Conservation (phyloP, 2,113 vertebrate species). For the Hyla sarda region DNA sequence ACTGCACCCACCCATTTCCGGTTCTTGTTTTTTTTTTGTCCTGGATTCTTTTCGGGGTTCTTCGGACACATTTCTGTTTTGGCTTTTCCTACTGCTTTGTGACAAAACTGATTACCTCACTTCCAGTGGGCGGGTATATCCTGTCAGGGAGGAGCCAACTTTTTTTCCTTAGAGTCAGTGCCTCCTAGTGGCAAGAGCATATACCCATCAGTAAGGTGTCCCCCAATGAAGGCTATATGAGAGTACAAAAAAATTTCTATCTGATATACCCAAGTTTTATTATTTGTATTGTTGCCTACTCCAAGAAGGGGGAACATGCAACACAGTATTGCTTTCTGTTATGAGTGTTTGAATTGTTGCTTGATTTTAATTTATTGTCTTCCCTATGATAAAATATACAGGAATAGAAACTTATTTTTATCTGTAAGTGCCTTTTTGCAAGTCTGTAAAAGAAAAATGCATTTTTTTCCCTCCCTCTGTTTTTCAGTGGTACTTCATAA, state of each 20-base stretch:
- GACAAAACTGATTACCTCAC: too few species aligned
- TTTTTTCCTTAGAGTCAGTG: too few species aligned
- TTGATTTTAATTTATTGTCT: conserved; percentile 15
- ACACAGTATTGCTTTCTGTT: not conserved
- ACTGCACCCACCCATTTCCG: too few species aligned
- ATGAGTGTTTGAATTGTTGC: not conserved
- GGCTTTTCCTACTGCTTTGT: too few species aligned
- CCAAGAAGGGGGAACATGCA: not conserved
- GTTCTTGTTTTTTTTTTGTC: too few species aligned
- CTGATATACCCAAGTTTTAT: not conserved
- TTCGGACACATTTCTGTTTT: too few species aligned
- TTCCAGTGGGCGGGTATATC: too few species aligned
- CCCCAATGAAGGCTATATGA: too few species aligned
- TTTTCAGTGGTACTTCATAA: not conserved
- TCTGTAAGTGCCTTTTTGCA: conserved; percentile 43
- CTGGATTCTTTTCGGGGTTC: too few species aligned
- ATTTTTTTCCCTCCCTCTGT: not conserved
- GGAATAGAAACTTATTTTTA: not conserved
- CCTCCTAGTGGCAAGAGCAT: too few species aligned
- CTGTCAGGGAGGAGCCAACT: too few species aligned
- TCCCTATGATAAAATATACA: not conserved
- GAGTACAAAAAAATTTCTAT: not conserved
- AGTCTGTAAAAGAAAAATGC: conserved; percentile 17
- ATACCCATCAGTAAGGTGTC: too few species aligned
- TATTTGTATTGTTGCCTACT: not conserved